Conservation (phyloP, 2,888 invertebrate species). For the Diploptera punctata region DNA sequence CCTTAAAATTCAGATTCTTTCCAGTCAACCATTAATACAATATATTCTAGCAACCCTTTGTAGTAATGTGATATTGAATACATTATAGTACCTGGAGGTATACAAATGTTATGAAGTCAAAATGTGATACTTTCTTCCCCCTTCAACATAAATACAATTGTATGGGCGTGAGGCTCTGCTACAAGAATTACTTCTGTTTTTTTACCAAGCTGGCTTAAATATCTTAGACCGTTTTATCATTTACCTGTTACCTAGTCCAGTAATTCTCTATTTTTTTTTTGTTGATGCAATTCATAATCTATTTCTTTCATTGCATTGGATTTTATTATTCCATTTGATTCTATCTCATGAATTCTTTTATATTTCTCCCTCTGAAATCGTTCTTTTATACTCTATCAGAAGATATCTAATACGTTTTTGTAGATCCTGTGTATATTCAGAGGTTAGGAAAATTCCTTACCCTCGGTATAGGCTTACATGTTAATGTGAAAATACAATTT, state of each 20-base stretch:
- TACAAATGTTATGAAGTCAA: conserved; percentile 8
- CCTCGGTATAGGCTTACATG: too few species aligned
- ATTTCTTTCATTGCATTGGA: too few species aligned
- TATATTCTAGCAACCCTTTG: neutral
- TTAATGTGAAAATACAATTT: too few species aligned
- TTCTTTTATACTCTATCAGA: neutral
- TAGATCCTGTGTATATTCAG: too few species aligned
- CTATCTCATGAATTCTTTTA: neutral
- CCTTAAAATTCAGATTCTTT: too few species aligned
- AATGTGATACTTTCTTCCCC: neutral
- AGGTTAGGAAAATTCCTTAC: too few species aligned
- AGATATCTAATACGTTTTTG: neutral
- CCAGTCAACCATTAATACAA: neutral
- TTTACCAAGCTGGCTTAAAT: too few species aligned
- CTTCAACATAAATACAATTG: neutral
- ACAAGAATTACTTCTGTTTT: too few species aligned
- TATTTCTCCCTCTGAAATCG: neutral
- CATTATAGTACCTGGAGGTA: neutral
- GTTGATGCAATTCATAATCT: too few species aligned
- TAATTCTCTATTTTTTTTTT: too few species aligned
- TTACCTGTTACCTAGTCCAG: too few species aligned
- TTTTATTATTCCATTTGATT: neutral
- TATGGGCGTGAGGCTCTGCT: conserved; percentile 9
- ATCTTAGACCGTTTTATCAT: too few species aligned
- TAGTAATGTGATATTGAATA: neutral